Conservation (phyloP, 2,888 invertebrate genomes). For the Ferrisia virgata region DNA sequence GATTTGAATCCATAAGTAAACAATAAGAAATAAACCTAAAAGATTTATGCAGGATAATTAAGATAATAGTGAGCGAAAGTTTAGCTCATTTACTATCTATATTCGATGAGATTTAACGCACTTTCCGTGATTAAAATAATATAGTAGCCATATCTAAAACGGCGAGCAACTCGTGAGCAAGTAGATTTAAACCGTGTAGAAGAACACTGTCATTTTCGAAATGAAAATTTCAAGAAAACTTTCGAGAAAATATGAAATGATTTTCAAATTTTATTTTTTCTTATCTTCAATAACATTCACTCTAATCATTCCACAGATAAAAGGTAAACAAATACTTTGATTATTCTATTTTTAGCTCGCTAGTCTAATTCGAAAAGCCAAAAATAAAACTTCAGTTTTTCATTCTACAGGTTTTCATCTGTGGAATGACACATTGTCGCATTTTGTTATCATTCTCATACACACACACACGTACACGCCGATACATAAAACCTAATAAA, state of each 20-base stretch:
- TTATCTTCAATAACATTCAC: neutral
- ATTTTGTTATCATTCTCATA: slow-evolving; percentile 15
- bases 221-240: too few relatives aligned
- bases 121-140: neutral
- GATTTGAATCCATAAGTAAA: slow-evolving; percentile 8
- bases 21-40: neutral
- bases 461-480: slow-evolving; percentile 22
- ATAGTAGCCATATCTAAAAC: neutral
- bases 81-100: neutral
- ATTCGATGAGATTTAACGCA: neutral
- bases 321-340: neutral
- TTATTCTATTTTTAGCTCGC: too few relatives aligned
- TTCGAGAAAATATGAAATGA: too few relatives aligned
- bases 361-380: neutral
- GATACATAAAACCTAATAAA: neutral
- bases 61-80: neutral
- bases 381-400: neutral
- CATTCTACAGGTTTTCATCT: neutral
- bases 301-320: neutral
- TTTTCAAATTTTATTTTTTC: too few relatives aligned
- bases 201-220: too few relatives aligned
- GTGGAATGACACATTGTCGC: slow-evolving; percentile 21
- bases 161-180: neutral
- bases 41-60: neutral
- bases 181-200: too few relatives aligned